Evolutionary conservation across 2,113 vertebrate genomes (phyloP).

Genomic region (Microcebus griseorufus): DNA sequence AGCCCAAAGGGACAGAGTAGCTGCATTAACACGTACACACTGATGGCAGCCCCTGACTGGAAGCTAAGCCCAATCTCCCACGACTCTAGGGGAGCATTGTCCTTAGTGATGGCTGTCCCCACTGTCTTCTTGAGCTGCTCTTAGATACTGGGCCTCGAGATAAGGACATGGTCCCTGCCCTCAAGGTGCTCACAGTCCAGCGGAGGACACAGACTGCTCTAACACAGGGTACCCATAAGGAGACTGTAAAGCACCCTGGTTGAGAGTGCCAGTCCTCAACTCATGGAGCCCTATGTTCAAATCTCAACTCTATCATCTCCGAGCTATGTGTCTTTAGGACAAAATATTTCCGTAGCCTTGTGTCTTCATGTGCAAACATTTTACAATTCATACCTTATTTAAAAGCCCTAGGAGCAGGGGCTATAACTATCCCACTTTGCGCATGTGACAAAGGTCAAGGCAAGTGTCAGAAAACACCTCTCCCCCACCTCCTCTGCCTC

Average conservation of each 20-base stretch:
- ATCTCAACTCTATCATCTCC: neutral
- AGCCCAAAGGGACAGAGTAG: neutral
- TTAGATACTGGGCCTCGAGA: neutral
- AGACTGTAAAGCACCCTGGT: neutral
- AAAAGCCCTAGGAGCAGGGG: neutral
- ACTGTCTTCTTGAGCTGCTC: neutral
- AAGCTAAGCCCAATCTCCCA: neutral
- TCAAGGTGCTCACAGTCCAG: neutral
- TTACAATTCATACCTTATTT: neutral
- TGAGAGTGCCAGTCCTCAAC: neutral
- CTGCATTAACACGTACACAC: neutral
- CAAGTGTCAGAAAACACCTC: neutral
- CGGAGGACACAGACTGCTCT: neutral
- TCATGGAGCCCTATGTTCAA: neutral
- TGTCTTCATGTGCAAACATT: neutral
- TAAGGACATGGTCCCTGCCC: neutral
- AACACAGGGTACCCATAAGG: neutral
- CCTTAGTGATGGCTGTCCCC: neutral
- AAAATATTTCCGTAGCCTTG: neutral
- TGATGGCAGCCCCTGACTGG: neutral
- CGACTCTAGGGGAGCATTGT: neutral
- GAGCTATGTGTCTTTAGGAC: neutral
- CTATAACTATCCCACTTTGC: neutral
- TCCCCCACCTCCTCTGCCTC: neutral
- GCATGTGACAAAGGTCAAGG: neutral